phyloP scores from a whole-genome alignment of 2,888 invertebrate species.

The Ferdinandea cuprea region DNA sequence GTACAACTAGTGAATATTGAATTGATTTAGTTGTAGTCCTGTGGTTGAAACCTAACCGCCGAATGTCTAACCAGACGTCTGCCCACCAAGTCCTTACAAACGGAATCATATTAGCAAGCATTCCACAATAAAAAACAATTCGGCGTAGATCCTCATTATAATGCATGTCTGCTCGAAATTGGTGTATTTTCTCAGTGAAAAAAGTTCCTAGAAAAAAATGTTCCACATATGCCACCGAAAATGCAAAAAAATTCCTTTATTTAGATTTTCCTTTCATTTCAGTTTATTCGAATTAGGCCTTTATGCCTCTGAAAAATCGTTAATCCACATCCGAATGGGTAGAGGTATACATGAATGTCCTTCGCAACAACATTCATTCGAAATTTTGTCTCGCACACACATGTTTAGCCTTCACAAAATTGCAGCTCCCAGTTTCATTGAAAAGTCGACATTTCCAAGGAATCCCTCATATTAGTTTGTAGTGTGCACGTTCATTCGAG shows the following conservation, averaged over 20 bases:
- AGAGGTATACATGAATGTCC: conserved; percentile 16
- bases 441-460: conserved; percentile 29
- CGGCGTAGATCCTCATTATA: too few relatives aligned
- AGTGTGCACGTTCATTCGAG: conserved; percentile 42
- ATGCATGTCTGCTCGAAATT: too few relatives aligned
- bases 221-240: not conserved
- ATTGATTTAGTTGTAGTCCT: too few relatives aligned
- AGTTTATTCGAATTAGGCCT: not conserved
- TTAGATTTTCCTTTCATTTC: not conserved
- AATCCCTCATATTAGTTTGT: conserved; percentile 35
- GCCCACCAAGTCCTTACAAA: too few relatives aligned
- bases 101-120: too few relatives aligned
- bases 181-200: not conserved
- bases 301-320: not conserved
- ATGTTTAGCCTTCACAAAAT: conserved; percentile 38
- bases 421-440: conserved; percentile 32
- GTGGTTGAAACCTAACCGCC: too few relatives aligned
- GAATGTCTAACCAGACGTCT: too few relatives aligned
- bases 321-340: conserved; percentile 19
- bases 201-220: not conserved
- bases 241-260: not conserved
- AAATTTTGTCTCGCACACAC: not conserved
- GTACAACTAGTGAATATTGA: too few relatives aligned
- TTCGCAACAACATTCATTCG: conserved; percentile 28
- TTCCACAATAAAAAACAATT: too few relatives aligned